Evolutionary conservation across 2,113 vertebrate genomes (phyloP).

Genomic region (Rhadina sibilatrix): DNA sequence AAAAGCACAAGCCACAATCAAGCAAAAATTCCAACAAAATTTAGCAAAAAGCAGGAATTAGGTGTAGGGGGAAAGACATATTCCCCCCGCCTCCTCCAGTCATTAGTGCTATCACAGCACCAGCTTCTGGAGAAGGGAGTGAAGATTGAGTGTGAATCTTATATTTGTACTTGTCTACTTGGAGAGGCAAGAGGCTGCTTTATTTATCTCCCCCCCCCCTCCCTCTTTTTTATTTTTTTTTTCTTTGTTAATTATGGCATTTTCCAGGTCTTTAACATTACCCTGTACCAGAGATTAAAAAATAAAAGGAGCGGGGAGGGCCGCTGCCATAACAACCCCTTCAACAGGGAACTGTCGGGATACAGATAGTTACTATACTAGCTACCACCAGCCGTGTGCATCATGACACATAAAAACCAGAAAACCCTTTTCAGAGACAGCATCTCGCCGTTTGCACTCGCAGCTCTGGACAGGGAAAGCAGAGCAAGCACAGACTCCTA

Average conservation of each 20-base stretch:
- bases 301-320: background rate
- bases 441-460: background rate
- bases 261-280: background rate
- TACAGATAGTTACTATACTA: constrained; percentile 37
- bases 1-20: background rate
- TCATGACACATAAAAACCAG: background rate
- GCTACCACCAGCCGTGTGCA: constrained; percentile 6
- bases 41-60: background rate
- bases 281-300: background rate
- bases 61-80: background rate
- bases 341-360: constrained; percentile 17
- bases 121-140: constrained; percentile 26
- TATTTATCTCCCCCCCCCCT: background rate
- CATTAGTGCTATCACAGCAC: constrained; percentile 22
- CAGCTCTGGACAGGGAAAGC: background rate
- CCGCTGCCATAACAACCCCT: constrained; percentile 70
- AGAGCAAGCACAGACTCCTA: background rate
- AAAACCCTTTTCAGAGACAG: background rate
- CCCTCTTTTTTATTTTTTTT: background rate
- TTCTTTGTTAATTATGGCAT: background rate
- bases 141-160: background rate
- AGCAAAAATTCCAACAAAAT: background rate
- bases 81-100: background rate
- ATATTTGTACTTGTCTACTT: background rate
- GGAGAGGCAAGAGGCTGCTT: background rate